Conservation (phyloP, 2,113 vertebrate species). For the Indri indri region DNA sequence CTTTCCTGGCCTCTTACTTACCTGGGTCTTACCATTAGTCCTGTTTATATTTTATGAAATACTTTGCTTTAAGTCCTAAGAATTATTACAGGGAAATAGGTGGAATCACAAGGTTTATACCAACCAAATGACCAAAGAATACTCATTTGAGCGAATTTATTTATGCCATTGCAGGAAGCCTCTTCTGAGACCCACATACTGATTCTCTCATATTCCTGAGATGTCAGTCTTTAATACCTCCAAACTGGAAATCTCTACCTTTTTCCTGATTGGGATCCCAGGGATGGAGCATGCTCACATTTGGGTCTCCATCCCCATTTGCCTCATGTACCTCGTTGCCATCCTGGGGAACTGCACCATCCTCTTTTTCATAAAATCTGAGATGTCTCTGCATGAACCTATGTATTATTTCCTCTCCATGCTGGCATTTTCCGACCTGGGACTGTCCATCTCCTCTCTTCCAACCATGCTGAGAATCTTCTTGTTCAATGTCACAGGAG, state of each 20-base stretch:
- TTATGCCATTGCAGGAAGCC: background rate
- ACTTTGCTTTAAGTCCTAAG: background rate
- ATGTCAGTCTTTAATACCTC: background rate
- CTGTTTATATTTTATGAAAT: background rate
- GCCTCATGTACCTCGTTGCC: background rate
- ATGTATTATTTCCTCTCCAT: slow-evolving; percentile 21
- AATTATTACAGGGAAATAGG: background rate
- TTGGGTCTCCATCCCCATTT: slow-evolving; percentile 35
- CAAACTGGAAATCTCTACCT: background rate
- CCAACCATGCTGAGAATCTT: slow-evolving; percentile 38
- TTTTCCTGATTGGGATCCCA: slow-evolving; percentile 25
- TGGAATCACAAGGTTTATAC: background rate
- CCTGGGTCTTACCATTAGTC: background rate
- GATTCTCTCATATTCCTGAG: background rate
- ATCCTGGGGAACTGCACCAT: slow-evolving; percentile 9
- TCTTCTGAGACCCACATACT: background rate
- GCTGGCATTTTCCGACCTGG: slow-evolving; percentile 21
- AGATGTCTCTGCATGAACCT: slow-evolving; percentile 21
- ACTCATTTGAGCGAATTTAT: background rate
- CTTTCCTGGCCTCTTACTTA: background rate
- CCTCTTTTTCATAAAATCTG: background rate
- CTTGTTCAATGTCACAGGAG: background rate
- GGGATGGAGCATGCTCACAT: background rate
- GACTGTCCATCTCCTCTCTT: background rate
- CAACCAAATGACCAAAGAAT: background rate